A percentile compares a stretch with the other conserved stretches of the same genome.
Conservation (phyloP, 2,888 invertebrate genomes). For the Exephanes ischioxanthus region DNA sequence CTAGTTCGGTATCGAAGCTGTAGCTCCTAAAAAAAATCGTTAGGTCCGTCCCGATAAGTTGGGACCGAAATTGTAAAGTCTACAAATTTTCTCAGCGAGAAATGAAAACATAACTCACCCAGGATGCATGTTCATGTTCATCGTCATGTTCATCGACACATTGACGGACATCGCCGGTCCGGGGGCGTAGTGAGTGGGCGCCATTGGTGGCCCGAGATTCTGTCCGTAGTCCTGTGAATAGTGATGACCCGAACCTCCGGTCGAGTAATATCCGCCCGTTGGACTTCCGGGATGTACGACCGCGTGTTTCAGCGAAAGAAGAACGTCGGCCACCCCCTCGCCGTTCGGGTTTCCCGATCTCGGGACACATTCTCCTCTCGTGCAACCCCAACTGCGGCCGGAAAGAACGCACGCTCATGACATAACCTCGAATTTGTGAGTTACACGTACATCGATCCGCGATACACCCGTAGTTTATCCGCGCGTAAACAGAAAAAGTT, state of each 20-base stretch:
- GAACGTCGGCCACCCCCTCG: slow-evolving; percentile 94
- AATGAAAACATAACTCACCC: slow-evolving; percentile 75
- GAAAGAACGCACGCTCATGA: not conserved
- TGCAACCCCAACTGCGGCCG: slow-evolving; percentile 82
- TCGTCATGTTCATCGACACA: slow-evolving; percentile 99
- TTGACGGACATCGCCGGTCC: slow-evolving; percentile 97
- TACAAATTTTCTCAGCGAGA: not conserved
- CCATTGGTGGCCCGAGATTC: slow-evolving; percentile 81
- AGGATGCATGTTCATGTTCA: slow-evolving; percentile 88
- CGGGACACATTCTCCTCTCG: slow-evolving; percentile 84
- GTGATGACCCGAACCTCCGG: slow-evolving; percentile 79
- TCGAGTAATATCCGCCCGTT: slow-evolving; percentile 82
- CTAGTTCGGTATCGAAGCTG: no score
- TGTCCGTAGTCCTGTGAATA: slow-evolving; percentile 81
- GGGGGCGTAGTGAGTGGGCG: slow-evolving; percentile 86
- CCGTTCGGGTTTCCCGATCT: slow-evolving; percentile 87
- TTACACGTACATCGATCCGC: not conserved
- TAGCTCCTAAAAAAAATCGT: no score
- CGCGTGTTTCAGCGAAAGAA: slow-evolving; percentile 94
- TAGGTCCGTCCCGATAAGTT: no score
- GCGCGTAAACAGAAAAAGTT: not conserved
- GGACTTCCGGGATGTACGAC: slow-evolving; percentile 91
- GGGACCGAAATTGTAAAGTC: not conserved
- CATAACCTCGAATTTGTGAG: not conserved
- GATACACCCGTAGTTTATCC: not conserved